Percentiles rank a stretch among this genome's conserved stretches.
Evolutionary conservation across 2,888 invertebrate genomes (phyloP).

Genomic region (Corythucha ciliata): DNA sequence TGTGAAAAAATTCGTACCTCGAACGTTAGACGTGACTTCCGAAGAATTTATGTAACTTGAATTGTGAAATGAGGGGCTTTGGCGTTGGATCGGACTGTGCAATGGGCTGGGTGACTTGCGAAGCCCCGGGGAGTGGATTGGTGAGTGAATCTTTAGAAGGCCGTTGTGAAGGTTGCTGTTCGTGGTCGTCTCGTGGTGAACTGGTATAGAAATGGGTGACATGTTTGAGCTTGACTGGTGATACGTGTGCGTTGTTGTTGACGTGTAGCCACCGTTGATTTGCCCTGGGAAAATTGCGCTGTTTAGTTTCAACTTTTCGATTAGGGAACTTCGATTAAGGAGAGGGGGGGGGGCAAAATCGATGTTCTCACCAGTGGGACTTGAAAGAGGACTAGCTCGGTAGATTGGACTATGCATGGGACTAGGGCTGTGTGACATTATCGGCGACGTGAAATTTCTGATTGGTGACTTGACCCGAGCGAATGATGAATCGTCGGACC

Average conservation of each 20-base stretch:
- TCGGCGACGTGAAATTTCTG: conserved; percentile 30
- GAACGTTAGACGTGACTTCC: conserved; percentile 38
- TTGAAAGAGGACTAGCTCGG: conserved; percentile 27
- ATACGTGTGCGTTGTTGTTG: conserved; percentile 21
- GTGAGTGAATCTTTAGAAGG: conserved; percentile 27
- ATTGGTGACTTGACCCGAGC: conserved; percentile 30
- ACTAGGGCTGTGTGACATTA: conserved; percentile 31
- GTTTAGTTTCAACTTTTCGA: no score
- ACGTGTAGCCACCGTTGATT: conserved; percentile 26
- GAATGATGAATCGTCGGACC: conserved; percentile 29
- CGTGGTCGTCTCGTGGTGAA: conserved; percentile 17
- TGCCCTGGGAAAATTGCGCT: conserved; percentile 22
- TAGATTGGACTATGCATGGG: conserved; percentile 29
- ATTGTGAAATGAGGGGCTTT: conserved; percentile 29
- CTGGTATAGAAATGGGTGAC: conserved; percentile 28
- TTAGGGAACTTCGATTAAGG: no score
- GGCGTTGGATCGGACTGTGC: conserved; percentile 25
- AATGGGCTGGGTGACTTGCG: conserved; percentile 30
- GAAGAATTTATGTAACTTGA: conserved; percentile 29
- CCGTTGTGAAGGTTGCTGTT: conserved; percentile 21
- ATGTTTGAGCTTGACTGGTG: conserved; percentile 20
- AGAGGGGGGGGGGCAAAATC: no score
- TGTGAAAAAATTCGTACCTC: conserved; percentile 32
- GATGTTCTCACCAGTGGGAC: conserved; percentile 23
- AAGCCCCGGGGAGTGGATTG: conserved; percentile 26